Evolutionary conservation across 2,888 invertebrate species (phyloP).

Genomic region (Deilephila elpenor): DNA sequence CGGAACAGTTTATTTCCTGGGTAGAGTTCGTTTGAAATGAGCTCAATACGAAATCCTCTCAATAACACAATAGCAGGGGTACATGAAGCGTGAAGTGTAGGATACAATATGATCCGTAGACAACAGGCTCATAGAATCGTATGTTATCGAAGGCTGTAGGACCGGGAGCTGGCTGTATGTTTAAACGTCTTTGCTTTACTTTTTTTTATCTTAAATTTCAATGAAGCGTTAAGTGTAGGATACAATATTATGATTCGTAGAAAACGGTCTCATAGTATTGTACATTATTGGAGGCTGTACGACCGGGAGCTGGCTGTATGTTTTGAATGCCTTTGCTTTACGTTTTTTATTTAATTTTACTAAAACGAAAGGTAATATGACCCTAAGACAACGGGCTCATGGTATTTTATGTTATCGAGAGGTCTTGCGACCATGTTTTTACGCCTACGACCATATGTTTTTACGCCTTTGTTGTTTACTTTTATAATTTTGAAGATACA

Average conservation of each 20-base stretch:
- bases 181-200: neutral
- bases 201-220: too few species aligned
- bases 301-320: constrained; percentile 22
- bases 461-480: neutral
- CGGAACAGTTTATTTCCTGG: constrained; percentile 1
- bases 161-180: constrained; percentile 24
- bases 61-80: constrained; percentile 36
- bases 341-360: neutral
- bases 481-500: neutral
- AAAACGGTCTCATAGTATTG: neutral
- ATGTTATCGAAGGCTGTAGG: constrained; percentile 27
- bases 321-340: neutral
- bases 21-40: constrained; percentile 18
- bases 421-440: constrained; percentile 9
- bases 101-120: constrained; percentile 44
- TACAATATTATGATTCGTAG: constrained; percentile 8
- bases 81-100: constrained; percentile 38
- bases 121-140: constrained; percentile 36
- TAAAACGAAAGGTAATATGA: constrained; percentile 10
- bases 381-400: neutral
- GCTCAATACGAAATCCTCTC: constrained; percentile 21
- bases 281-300: constrained; percentile 25
- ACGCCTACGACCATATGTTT: neutral
- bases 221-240: constrained; percentile 17
- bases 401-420: neutral